These are phyloP conservation scores for Acrocephalus scirpaceus DNA, from an alignment of 2,797 vertebrate genomes.

Conservation along the genomic window DNA sequence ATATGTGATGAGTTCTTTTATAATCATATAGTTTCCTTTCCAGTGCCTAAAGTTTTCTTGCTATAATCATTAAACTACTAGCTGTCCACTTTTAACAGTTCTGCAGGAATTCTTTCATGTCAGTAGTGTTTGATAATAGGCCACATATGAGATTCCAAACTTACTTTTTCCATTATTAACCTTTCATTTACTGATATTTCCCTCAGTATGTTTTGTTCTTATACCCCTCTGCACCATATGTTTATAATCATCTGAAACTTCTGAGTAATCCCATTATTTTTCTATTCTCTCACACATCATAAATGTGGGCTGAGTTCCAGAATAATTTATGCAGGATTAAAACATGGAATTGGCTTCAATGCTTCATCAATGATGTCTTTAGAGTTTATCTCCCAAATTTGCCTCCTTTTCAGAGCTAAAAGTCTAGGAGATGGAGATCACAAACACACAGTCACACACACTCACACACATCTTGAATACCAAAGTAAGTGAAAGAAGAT, in stretches of 20 bases:
- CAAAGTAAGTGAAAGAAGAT: conserved; percentile 21
- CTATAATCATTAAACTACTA: conserved; percentile 36
- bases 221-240: conserved; percentile 55
- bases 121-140: conserved; percentile 46
- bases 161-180: conserved; percentile 49
- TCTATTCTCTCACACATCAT: conserved; percentile 60
- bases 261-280: conserved; percentile 58
- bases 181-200: conserved; percentile 53
- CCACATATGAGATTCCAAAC: conserved; percentile 34
- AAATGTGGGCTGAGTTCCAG: conserved; percentile 46
- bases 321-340: conserved; percentile 60
- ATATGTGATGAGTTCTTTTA: conserved; percentile 70
- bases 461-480: background rate
- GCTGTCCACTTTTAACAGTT: conserved; percentile 47
- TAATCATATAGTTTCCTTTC: conserved; percentile 59
- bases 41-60: conserved; percentile 47
- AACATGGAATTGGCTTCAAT: conserved; percentile 57
- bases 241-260: conserved; percentile 71
- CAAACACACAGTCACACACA: conserved; percentile 11
- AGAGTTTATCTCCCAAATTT: conserved; percentile 50
- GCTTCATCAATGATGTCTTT: conserved; percentile 54
- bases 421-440: background rate
- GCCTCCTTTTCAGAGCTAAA: conserved; percentile 32
- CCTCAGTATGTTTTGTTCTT: conserved; percentile 37
- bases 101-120: conserved; percentile 63